Percentiles rank a stretch among this genome's conserved stretches.
Conservation (phyloP, 1,140 invertebrate genomes). For the Pseudomyrmex gracilis region DNA sequence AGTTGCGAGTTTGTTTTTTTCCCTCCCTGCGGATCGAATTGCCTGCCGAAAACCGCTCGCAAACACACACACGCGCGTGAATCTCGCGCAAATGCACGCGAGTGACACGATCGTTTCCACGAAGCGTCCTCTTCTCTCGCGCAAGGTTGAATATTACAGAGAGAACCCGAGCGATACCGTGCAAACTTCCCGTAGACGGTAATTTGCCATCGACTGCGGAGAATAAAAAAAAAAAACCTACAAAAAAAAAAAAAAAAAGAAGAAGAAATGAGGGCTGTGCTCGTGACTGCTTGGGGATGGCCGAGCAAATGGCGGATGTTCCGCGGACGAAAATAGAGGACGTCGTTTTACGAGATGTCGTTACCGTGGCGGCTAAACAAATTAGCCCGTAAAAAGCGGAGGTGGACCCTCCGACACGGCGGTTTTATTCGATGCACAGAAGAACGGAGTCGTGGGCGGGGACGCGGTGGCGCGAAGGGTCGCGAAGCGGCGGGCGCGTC, state of each 20-base stretch:
- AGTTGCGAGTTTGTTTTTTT: not conserved
- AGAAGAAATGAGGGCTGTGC: not conserved
- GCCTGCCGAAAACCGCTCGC: slow-evolving; percentile 35
- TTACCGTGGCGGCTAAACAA: slow-evolving; percentile 78
- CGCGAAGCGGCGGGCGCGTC: slow-evolving; percentile 24
- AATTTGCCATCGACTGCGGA: slow-evolving; percentile 49
- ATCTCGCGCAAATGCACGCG: slow-evolving; percentile 11
- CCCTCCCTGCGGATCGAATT: not conserved
- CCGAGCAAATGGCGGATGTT: slow-evolving; percentile 38
- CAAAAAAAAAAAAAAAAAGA: not conserved
- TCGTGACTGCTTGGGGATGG: slow-evolving; percentile 17
- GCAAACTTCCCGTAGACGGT: slow-evolving; percentile 8
- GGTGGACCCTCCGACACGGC: slow-evolving; percentile 10
- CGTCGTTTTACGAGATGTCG: slow-evolving; percentile 77
- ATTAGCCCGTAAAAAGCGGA: slow-evolving; percentile 77
- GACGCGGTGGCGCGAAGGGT: slow-evolving; percentile 31
- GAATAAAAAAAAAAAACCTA: slow-evolving; percentile 15
- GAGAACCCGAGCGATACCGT: slow-evolving; percentile 24
- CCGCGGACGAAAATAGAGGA: slow-evolving; percentile 67
- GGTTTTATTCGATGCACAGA: slow-evolving; percentile 46
- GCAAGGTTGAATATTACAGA: not conserved
- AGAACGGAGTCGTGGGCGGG: slow-evolving; percentile 23
- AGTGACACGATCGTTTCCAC: slow-evolving; percentile 57
- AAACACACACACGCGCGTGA: not conserved
- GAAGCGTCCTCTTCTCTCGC: slow-evolving; percentile 4